Evolutionary conservation across 2,797 vertebrate species (phyloP), one percentile per base, ranked within the genome.

Genomic region (Cottoperca gobio): DNA sequence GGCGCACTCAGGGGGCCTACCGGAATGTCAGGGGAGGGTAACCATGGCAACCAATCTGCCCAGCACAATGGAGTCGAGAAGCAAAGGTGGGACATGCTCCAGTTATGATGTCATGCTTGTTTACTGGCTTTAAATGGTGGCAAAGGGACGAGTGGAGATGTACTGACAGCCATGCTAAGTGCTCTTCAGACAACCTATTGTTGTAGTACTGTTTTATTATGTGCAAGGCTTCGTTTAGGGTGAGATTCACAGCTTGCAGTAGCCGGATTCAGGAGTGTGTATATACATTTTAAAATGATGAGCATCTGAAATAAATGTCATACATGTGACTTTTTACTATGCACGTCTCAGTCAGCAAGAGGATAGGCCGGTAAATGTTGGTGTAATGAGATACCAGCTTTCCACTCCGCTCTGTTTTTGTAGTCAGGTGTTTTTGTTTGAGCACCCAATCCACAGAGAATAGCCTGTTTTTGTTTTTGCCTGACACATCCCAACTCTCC

Each of bases 21-120:
- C 46, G 93, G 93, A 77, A 93, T 97, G 96, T 95, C 97, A 35
- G 96, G 96, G 93, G 96, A 95, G 70, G 94, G 96, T 88, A 96
- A 95, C 79, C 95, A 95, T 91, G 96, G 94, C 79, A 94, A 95
- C 82, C 93, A 92, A 82, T 94, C 95, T 55, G 86, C 88, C 46
- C 95, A 96, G 83, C 91, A 96, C 91, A 99, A 98, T 3, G 97
- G 97, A 87, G 96, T 98, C 90, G 95, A 96, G 92, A 97, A 95
- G 49, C 95, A 97, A 96, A 98, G 98, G 98, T 99, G 96, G 92
- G 96, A 81, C 66, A 61, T 19, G 72, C 75, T 90, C 74, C 71
- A 73, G 72, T 86, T 82, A 80, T 86, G 82, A 88, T 84, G 81
- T 85, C 73, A 78, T 64, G 78, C 73, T 86, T 88, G 73, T 88